Base-by-base conservation (phyloP, 2,113 vertebrate genomes). In the Puntigrus tetrazona region DNA sequence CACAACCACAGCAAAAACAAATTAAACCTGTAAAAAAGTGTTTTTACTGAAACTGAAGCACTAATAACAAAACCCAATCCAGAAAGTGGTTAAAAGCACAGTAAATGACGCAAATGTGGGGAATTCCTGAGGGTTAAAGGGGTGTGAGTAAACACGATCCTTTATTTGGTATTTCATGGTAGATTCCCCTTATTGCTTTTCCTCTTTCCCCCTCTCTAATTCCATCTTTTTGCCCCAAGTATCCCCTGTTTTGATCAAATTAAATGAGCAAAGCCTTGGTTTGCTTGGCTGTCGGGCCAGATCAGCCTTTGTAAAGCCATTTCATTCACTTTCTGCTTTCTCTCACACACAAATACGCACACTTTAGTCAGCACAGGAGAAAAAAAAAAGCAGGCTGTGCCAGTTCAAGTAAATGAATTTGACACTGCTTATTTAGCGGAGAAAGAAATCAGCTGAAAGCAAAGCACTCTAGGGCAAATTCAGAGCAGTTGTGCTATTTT, bases 401-500 rank as follows among this genome's bases (percentile, higher is more conserved):
- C 85, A 29, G 77, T 47, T 61, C 29, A 29, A 31, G 50, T 73
- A 85, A 61, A 61, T 81, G 7, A 74, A 50, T 80, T 81, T 81
- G 84, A 73, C 59, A 65, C 22, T 52, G 55, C 73, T 77, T 75
- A 61, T 84, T 78, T 78, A 47, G 57, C 20, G 34, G 31, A 55
- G 82, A 45, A 75, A 72, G 74, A 69, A 47, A 29, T 80, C 34
- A 18, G 52, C 78, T 79, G 36, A 75, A 75, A 87, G 83, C 78
- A 69, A 84, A 75, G 81, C 81, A 73, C 50, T 83, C 50, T 43
- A 29, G 50, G 34, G 73, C 73, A 78, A 55, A 78, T 59, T 57
- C 72, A 78, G 59, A 82, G 72, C 14, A 25, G 20, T 29, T 31
- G 73, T 47, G 43, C 73, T 75, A 50, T 75, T 50, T 75, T 10